Conservation (phyloP, 2,888 invertebrate genomes). For the Eucera pruinosa region DNA sequence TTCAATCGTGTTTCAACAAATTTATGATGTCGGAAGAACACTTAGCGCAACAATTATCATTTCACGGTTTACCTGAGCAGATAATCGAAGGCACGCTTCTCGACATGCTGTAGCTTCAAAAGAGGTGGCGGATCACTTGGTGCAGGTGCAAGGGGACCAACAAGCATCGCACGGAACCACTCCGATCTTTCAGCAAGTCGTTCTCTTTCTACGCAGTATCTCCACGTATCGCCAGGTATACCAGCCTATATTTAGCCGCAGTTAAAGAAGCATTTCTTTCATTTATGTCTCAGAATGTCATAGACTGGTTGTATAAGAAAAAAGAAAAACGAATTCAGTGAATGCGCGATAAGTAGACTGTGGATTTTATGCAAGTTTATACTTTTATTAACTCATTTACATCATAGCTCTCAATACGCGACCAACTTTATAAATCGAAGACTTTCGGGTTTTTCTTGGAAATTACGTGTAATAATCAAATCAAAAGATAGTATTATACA, state of each 20-base stretch:
- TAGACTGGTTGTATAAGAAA: not conserved
- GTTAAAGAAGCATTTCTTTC: conserved; percentile 6
- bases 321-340: not conserved
- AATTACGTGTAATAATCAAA: too few species aligned
- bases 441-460: too few species aligned
- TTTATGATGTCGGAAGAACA: too few species aligned
- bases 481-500: too few species aligned
- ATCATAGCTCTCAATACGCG: too few species aligned
- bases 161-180: conserved; percentile 87
- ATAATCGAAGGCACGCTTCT: conserved; percentile 89
- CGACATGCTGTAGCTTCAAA: conserved; percentile 86
- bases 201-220: conserved; percentile 89
- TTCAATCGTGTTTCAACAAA: not conserved
- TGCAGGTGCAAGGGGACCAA: conserved; percentile 83
- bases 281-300: not conserved
- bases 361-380: too few species aligned
- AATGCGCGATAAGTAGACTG: not conserved
- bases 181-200: conserved; percentile 88
- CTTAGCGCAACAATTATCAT: too few species aligned
- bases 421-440: too few species aligned
- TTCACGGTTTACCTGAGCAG: conserved; percentile 86
- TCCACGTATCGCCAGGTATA: conserved; percentile 87
- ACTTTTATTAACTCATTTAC: too few species aligned
- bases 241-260: conserved; percentile 85
- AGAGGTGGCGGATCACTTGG: conserved; percentile 83